Base-by-base conservation (phyloP, 2,888 invertebrate species). In the Pristionchus maxplancki region DNA sequence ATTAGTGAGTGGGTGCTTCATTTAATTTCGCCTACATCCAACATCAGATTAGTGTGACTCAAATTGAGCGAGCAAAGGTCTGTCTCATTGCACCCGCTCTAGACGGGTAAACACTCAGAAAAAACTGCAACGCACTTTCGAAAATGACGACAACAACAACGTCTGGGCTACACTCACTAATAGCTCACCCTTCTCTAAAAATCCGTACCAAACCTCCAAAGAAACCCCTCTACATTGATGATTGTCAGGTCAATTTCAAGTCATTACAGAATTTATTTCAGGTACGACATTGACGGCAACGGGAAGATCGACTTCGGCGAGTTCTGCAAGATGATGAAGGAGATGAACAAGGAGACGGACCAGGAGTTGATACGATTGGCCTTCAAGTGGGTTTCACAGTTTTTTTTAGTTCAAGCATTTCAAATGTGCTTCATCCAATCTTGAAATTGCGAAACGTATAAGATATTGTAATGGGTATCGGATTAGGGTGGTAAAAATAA, bases 301-400 rank as follows among this genome's bases (percentile, higher is more conserved):
- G 95, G 95, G 40, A 95, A 94, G 89, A 95, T 95, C 88, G 95
- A 95, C 89, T 95, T 95, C 86, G 93, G 90, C 20, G 95, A 95
- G 83, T 95, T 95, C 89, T 95, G 95, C 90, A 94, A 94, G 89
- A 93, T 93, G 92, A 94, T 93, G 93, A 94, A 94, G 88, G 94
- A 93, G 83, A 95, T 94, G 94, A 95, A 95, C 90, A 95, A 95
- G 89, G 95, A 95, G 89, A 95, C 95, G 28, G 95, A 95, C 88
- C 94, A 94, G 90, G 94, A 94, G 89, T 90, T 94, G 48, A 95
- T 94, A 74, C 93, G 94, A 62, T 89, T 94, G 31, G 94, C 94
- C 17, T 94, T 94, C 91, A 94, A 93, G 94, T 94, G 28, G 89
- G 92, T 89, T 88, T 53, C n/a, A 24, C 6, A 44, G 13, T 58